Base-by-base conservation (phyloP, 2,113 vertebrate species). In the Channa maculata region DNA sequence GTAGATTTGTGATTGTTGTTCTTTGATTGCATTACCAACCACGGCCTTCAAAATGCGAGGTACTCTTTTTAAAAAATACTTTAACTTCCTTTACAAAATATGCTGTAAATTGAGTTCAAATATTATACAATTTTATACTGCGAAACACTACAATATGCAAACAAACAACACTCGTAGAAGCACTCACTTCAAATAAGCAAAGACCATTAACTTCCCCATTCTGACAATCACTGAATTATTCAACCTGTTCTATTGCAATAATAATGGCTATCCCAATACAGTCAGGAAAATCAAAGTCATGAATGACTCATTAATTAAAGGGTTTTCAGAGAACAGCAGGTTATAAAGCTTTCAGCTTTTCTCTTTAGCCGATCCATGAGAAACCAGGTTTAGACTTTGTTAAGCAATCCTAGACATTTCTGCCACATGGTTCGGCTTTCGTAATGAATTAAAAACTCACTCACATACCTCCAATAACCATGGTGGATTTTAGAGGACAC, bases 401-500 rank as follows among this genome's bases (percentile, higher is more conserved):
- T 85, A 65, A 66, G 71, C 73, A 87, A 91, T 72, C 50, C 60
- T 10, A 68, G 50, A 73, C 14, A 68, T 79, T 84, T 78, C 51
- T 58, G 34, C 62, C 52, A 62, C 50, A 66, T 13, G 55, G 71
- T 70, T 64, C 70, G n/a, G 58, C 74, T 82, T 79, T 89, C 15
- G 60, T 55, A 80, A 90, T 54, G 57, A 81, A 78, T 58, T 82
- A 71, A 88, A 82, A 70, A 63, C 70, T 48, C 48, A 4, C 64
- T 73, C 39, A 5, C 57, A 61, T 43, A 46, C 49, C 24, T 24
- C 24, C 57, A 85, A 33, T 84, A 65, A 71, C 71, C 67, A 65
- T 48, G 63, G 55, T 65, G 83, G 73, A 83, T 84, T 87, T 82
- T 45, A 63, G 58, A 84, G 64, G 86, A 84, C 68, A 3, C 80